phyloP scores from a whole-genome alignment of 2,888 invertebrate species.

The Ryuthela nishihirai region DNA sequence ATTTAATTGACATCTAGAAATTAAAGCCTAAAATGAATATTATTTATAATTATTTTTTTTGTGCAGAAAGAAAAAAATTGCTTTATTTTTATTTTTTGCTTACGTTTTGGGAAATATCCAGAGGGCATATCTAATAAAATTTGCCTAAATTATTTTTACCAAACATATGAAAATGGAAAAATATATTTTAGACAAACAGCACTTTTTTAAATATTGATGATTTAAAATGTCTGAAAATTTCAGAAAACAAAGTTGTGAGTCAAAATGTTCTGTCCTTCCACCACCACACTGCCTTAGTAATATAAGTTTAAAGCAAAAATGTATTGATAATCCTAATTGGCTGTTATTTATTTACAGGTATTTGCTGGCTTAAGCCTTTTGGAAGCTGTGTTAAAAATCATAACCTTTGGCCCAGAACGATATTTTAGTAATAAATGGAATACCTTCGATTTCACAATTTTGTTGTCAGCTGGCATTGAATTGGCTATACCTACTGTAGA shows the following conservation, averaged over 20 bases:
- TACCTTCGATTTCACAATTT: conserved; percentile 29
- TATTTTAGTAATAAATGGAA: conserved; percentile 29
- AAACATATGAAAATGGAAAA: background rate
- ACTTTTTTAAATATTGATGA: too few species aligned
- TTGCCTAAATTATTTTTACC: too few species aligned
- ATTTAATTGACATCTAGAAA: too few species aligned
- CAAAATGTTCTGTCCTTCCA: too few species aligned
- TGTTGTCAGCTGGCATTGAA: conserved; percentile 28
- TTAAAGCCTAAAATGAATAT: too few species aligned
- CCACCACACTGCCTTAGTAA: background rate
- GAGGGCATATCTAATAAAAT: too few species aligned
- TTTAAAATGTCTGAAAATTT: too few species aligned
- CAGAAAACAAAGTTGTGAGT: too few species aligned
- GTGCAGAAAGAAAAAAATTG: too few species aligned
- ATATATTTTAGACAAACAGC: background rate
- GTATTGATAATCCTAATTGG: background rate
- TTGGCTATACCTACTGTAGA: conserved; percentile 19
- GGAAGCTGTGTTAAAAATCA: conserved; percentile 21
- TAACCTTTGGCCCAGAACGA: conserved; percentile 12
- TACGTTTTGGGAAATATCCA: too few species aligned
- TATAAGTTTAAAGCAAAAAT: background rate
- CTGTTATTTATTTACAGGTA: conserved; percentile 1
- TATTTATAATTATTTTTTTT: too few species aligned
- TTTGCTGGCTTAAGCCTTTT: conserved; percentile 25
- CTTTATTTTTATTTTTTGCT: too few species aligned